phyloP scores from a whole-genome alignment of 2,888 invertebrate species.

The Thymelicus lineola region DNA sequence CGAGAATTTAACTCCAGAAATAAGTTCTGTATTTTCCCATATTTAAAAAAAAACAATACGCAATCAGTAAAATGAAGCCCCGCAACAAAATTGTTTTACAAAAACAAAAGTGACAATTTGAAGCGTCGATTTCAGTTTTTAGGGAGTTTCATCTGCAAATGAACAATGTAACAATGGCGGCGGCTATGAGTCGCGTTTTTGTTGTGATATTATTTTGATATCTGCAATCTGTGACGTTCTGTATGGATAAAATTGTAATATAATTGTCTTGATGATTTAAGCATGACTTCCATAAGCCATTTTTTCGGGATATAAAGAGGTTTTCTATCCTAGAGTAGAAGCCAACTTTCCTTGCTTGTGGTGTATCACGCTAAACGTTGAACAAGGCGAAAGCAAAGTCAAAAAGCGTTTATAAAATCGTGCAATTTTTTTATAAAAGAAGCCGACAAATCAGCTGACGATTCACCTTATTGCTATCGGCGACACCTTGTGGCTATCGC shows the following conservation, averaged over 20 bases:
- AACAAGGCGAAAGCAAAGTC: too few relatives aligned
- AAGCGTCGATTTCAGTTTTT: slow-evolving; percentile 25
- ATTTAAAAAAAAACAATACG: background rate
- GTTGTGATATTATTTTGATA: background rate
- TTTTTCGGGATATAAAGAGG: too few relatives aligned
- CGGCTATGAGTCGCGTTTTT: slow-evolving; percentile 3
- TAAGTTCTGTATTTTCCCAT: background rate
- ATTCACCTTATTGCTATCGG: too few relatives aligned
- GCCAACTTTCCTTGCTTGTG: too few relatives aligned
- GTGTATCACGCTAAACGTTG: too few relatives aligned
- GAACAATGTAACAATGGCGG: slow-evolving; percentile 5
- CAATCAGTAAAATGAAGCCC: background rate
- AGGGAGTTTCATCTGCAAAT: slow-evolving; percentile 12
- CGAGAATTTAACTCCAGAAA: background rate
- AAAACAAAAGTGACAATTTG: slow-evolving; percentile 24
- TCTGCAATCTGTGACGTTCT: too few relatives aligned
- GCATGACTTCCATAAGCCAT: too few relatives aligned
- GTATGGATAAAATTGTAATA: background rate
- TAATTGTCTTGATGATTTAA: background rate
- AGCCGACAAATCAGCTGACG: too few relatives aligned
- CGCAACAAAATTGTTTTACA: slow-evolving; percentile 11
- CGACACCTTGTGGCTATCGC: too few relatives aligned
- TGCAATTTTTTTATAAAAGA: too few relatives aligned
- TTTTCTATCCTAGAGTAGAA: too few relatives aligned
- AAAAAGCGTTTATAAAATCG: too few relatives aligned